A percentile compares a stretch with the other conserved stretches of the same genome.
These are phyloP conservation scores for Acanthurus tractus DNA, from an alignment of 2,797 vertebrate genomes.

Conservation along the genomic window DNA sequence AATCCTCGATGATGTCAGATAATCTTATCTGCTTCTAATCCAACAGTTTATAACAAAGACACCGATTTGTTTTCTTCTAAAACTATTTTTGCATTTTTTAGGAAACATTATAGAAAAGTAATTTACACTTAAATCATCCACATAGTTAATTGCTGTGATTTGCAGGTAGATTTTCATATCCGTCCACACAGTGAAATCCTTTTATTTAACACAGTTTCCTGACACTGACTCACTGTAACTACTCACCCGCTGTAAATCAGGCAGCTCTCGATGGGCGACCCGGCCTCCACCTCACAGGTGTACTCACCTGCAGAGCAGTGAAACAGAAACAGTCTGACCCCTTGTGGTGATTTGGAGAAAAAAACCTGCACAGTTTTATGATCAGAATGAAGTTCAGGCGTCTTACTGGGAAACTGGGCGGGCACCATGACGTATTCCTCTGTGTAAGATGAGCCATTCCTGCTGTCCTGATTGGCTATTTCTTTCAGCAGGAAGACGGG, in stretches of 20 bases:
- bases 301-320: constrained; percentile 85
- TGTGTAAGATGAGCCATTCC: constrained; percentile 87
- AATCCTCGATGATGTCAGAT: too few relatives aligned
- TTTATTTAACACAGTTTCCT: not conserved
- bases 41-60: too few relatives aligned
- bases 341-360: not conserved
- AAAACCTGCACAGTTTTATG: not conserved
- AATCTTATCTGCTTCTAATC: too few relatives aligned
- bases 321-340: constrained; percentile 19
- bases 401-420: constrained; percentile 90
- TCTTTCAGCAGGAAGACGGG: constrained; percentile 85
- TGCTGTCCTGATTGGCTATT: constrained; percentile 85
- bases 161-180: not conserved
- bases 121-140: too few relatives aligned
- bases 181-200: not conserved
- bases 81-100: too few relatives aligned
- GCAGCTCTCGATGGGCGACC: constrained; percentile 88
- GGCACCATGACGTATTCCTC: constrained; percentile 97
- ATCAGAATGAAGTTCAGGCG: not conserved
- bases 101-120: too few relatives aligned
- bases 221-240: not conserved
- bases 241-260: constrained; percentile 93
- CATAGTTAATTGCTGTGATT: too few relatives aligned
- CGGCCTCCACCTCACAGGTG: constrained; percentile 81
- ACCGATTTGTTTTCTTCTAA: too few relatives aligned